Base-by-base conservation (phyloP, 2,797 vertebrate species). In the Dendrocincla fuliginosa region DNA sequence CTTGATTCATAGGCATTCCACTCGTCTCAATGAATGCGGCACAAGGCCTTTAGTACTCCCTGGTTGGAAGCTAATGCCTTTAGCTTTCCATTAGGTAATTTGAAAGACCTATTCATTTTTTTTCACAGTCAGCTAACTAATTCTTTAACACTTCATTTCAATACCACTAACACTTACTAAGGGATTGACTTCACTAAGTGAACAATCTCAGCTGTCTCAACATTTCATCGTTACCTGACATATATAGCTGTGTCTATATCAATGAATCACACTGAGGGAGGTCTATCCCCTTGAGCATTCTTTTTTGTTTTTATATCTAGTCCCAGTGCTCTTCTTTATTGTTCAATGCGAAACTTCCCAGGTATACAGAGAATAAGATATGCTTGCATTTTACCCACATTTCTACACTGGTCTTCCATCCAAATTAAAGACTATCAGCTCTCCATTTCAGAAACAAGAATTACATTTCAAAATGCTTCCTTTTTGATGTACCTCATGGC, bases 171-270 rank as follows among this genome's bases (percentile, higher is more conserved):
- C 74, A 94, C 92, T 93, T 97, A 91, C 84, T 69, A 93, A 76
- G 92, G 94, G 93, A 96, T 78, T 94, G 95, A 87, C 90, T 96
- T 93, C 91, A 81, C 87, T 94, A 93, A 94, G 87, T 88, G 95
- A 93, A 93, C 94, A 96, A 95, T 96, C 95, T 96, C 76, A 81
- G 87, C 82, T 95, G 92, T 96, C 95, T 95, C 95, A 94, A 96
- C 95, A 96, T 97, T 96, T 96, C 93, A 83, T 91, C 17, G 0
- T 80, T 93, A 84, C 76, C 85, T 95, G 95, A 89, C 95, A 92
- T 37, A 73, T 37, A 89, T 52, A 78, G 84, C 84, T 78, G 76
- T 75, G 79, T 76, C 91, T 93, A 78, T 88, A 91, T 90, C 93
- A 92, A 81, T 90, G 95, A 92, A 92, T 89, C 82, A 89, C 68